These are phyloP conservation scores for Cyprinodon brontotheroides DNA, from an alignment of 2,113 vertebrate species.

Conservation along the genomic window DNA sequence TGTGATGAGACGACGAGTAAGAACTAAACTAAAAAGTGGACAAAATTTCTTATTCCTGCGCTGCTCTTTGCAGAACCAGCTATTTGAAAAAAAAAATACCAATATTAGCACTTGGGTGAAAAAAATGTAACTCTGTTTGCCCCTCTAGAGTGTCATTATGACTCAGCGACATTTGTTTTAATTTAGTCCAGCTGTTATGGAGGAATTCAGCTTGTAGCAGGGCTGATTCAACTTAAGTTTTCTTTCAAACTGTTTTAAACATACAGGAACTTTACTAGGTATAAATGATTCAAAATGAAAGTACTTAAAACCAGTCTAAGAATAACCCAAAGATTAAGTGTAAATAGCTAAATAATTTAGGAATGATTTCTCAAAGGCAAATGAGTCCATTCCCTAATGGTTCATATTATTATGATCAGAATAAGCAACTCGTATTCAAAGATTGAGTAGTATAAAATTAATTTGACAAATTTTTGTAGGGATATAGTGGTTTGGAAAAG, in stretches of 20 bases:
- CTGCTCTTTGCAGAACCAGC: not conserved
- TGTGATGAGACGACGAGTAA: slow-evolving; percentile 25
- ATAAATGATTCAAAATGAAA: not conserved
- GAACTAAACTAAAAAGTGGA: slow-evolving; percentile 26
- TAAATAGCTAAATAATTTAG: not conserved
- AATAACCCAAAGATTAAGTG: not conserved
- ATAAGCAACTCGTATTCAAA: too few relatives aligned
- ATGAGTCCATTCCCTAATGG: not conserved
- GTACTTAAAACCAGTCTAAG: not conserved
- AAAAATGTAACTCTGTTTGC: not conserved
- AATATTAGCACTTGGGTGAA: not conserved
- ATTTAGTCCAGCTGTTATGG: not conserved
- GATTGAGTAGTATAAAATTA: too few relatives aligned
- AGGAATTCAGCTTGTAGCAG: not conserved
- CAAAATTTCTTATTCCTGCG: not conserved
- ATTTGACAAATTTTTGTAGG: too few relatives aligned
- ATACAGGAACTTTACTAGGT: not conserved
- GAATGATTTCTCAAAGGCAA: not conserved
- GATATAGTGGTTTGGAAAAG: too few relatives aligned
- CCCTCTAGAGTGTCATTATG: not conserved
- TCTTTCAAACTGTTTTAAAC: not conserved
- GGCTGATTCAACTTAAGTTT: not conserved
- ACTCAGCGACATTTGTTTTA: not conserved
- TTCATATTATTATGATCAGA: not conserved
- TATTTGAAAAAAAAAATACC: too few relatives aligned